phyloP scores from a whole-genome alignment of 2,113 vertebrate genomes.

The Sphyrna mokarran region DNA sequence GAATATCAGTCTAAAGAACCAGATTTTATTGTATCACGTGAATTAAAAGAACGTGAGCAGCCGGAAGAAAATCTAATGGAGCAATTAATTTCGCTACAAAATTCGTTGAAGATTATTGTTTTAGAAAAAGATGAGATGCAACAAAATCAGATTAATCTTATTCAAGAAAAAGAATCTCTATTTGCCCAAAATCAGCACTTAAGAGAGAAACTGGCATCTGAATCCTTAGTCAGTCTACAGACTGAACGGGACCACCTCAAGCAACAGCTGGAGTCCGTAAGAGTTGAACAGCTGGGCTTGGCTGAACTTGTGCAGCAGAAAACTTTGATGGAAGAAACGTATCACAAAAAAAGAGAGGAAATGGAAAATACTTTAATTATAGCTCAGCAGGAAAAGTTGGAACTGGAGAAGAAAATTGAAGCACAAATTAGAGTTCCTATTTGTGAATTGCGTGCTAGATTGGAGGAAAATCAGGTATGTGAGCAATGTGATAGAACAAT shows the following conservation, averaged over 20 bases:
- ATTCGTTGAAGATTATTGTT: conserved; percentile 43
- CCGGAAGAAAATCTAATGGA: conserved; percentile 49
- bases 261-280: conserved; percentile 58
- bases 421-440: conserved; percentile 42
- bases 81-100: conserved; percentile 49
- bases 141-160: conserved; percentile 41
- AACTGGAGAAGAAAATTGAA: conserved; percentile 51
- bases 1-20: conserved; percentile 41
- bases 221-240: conserved; percentile 45
- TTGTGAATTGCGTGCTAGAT: conserved; percentile 40
- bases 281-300: conserved; percentile 64
- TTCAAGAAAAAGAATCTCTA: conserved; percentile 45
- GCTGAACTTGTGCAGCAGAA: conserved; percentile 49
- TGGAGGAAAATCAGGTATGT: conserved; percentile 14
- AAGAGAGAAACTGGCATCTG: conserved; percentile 48
- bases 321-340: conserved; percentile 39
- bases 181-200: conserved; percentile 44
- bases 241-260: conserved; percentile 54
- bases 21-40: conserved; percentile 37
- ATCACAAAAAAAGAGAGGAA: conserved; percentile 41
- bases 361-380: conserved; percentile 48
- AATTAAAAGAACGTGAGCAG: conserved; percentile 47
- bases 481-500: neutral
- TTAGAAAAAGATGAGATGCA: conserved; percentile 46
- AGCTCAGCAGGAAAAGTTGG: conserved; percentile 50